Percentiles rank a stretch among this genome's conserved stretches.
These are phyloP conservation scores for Melipona quadrifasciata DNA, from an alignment of 1,140 invertebrate species.

Conservation along the genomic window DNA sequence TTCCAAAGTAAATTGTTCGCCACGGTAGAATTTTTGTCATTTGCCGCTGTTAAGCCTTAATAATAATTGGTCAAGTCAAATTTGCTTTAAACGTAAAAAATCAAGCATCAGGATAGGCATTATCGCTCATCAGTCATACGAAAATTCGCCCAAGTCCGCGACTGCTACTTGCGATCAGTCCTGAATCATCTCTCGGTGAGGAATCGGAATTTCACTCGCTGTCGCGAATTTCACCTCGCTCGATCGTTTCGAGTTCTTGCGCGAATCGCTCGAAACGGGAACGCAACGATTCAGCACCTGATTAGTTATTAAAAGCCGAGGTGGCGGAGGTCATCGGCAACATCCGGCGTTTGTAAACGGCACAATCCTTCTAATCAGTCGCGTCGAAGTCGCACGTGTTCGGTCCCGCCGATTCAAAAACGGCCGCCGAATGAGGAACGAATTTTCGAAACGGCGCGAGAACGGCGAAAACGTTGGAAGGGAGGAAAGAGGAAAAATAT, in stretches of 20 bases:
- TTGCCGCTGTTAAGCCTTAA: too few species aligned
- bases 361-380: conserved; percentile 26
- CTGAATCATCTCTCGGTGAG: background rate
- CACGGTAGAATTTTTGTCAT: too few species aligned
- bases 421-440: too few species aligned
- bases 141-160: too few species aligned
- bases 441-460: background rate
- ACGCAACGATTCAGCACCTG: conserved; percentile 22
- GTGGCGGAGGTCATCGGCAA: conserved; percentile 41
- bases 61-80: too few species aligned
- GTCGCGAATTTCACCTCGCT: conserved; percentile 31
- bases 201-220: conserved; percentile 56
- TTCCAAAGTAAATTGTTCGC: too few species aligned
- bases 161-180: too few species aligned
- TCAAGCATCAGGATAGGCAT: too few species aligned
- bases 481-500: background rate
- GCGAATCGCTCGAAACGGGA: background rate
- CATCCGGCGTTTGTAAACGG: conserved; percentile 41
- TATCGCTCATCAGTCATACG: too few species aligned
- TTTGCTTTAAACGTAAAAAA: too few species aligned
- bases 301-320: conserved; percentile 58
- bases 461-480: background rate
- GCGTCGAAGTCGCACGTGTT: background rate
- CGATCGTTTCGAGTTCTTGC: background rate
- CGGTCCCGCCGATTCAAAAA: background rate